phyloP scores from a whole-genome alignment of 37 sponge, comb jelly and placozoan species.

The Axinella damicornis region DNA sequence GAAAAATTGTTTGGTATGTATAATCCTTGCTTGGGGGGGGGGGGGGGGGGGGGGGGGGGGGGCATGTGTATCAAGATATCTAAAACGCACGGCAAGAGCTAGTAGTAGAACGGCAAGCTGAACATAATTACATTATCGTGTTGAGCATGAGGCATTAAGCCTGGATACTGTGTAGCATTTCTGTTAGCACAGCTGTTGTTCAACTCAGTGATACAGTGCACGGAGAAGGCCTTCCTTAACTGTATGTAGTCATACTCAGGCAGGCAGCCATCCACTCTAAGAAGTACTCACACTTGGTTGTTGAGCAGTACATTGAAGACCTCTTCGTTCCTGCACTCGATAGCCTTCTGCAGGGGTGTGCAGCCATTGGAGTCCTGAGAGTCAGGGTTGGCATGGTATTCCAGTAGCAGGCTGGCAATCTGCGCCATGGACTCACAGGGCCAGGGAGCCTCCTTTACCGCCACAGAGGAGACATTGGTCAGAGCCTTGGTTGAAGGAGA shows the following conservation, averaged over 20 bases:
- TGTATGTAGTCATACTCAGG: neutral
- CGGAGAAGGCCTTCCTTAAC: too few relatives aligned
- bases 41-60: too few relatives aligned
- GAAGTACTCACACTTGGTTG: constrained; percentile 64
- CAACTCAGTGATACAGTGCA: too few relatives aligned
- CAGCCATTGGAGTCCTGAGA: constrained; percentile 75
- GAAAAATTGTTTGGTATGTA: too few relatives aligned
- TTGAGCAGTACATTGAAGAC: constrained; percentile 78
- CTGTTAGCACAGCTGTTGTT: too few relatives aligned
- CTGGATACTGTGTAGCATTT: too few relatives aligned
- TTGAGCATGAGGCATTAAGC: too few relatives aligned
- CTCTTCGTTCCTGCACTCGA: constrained; percentile 58
- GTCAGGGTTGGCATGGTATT: constrained; percentile 86
- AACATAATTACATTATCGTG: too few relatives aligned
- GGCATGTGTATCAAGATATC: too few relatives aligned
- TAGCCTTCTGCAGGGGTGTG: constrained; percentile 83
- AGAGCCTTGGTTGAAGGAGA: constrained; percentile 6
- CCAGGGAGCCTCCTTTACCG: constrained; percentile 46
- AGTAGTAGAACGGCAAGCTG: too few relatives aligned
- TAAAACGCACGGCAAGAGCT: too few relatives aligned
- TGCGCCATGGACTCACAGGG: constrained; percentile 76
- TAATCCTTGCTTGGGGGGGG: too few relatives aligned
- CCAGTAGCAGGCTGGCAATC: constrained; percentile 77
- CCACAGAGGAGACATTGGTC: constrained; percentile 25
- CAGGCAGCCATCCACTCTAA: neutral